These are phyloP conservation scores for Drosophila aldrichi DNA, from an alignment of 2,888 invertebrate species.

Conservation along the genomic window DNA sequence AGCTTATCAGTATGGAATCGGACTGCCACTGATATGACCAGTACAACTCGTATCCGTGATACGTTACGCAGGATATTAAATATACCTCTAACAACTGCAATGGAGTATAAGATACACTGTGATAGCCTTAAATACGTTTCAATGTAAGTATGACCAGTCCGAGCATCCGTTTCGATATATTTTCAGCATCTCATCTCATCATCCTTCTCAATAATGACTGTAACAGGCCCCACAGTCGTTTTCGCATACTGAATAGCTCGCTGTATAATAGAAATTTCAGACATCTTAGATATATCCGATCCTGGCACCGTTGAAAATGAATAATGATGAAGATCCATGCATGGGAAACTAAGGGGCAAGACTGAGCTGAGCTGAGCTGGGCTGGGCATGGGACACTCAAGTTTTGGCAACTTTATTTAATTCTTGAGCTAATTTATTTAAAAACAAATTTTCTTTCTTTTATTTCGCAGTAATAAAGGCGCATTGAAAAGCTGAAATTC, in stretches of 20 bases:
- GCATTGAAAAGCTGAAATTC: conserved; percentile 85
- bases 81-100: conserved; percentile 95
- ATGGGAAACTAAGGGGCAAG: background rate
- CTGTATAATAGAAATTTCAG: background rate
- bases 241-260: background rate
- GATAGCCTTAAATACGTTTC: conserved; percentile 91
- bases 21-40: conserved; percentile 95
- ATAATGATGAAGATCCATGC: background rate
- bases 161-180: too few species aligned
- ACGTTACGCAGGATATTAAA: conserved; percentile 97
- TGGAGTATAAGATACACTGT: conserved; percentile 96
- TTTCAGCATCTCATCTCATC: background rate
- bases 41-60: conserved; percentile 96
- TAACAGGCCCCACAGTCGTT: conserved; percentile 18
- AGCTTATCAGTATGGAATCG: conserved; percentile 98
- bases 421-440: conserved; percentile 11
- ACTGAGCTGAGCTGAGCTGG: background rate
- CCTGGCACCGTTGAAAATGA: background rate
- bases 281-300: background rate
- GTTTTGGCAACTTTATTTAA: background rate
- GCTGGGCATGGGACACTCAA: background rate
- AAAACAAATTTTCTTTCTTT: conserved; percentile 20
- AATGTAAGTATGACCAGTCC: conserved; percentile 80
- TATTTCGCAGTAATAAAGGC: conserved; percentile 84
- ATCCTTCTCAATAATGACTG: background rate